Base-by-base conservation (phyloP, 2,888 invertebrate genomes). In the Microctonus hyperodae region DNA sequence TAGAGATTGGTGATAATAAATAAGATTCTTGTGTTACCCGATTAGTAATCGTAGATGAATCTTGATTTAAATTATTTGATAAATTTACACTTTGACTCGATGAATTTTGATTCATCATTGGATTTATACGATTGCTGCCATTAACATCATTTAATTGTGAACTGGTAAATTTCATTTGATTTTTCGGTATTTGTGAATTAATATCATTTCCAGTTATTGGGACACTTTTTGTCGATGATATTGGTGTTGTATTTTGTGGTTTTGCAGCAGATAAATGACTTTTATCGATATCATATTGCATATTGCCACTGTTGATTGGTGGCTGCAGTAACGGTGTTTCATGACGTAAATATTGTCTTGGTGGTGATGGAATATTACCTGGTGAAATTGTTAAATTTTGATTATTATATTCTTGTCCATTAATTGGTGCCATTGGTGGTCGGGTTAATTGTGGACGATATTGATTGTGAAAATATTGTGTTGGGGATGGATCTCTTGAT, bases 401-500 rank as follows among this genome's bases (percentile, higher is more conserved):
- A 48, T 59, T 31, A 50, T 35, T 11, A 59, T 63, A 70, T 70
- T 73, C 75, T 50, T 79, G 75, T n/a, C 81, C 79, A 61, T 80
- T 81, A 55, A 81, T 75, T n/a, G 79, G 76, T 28, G 78, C 77
- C 76, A 79, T 76, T 50, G 75, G 77, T 10, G 80, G 75, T 64
- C 76, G 72, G 23, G 70, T 65, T 60, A 79, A 64, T 51, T 79
- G 79, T 50, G 78, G 75, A 62, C 78, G 75, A 66, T 79, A 79
- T 56, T 79, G 79, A 59, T 74, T 79, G 44, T 79, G 76, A 59
- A 80, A 74, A 64, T 80, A 77, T 20, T 81, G 76, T 69, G 84
- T 84, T 77, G 86, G 81, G 74, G 85, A 75, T 69, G 83, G 76
- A 75, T 84, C 74, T 73, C 82, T 73, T 70, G 84, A 75, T 6